These are phyloP conservation scores for Drosophila kuntzei DNA, from an alignment of 2,888 invertebrate genomes.

Conservation along the genomic window DNA sequence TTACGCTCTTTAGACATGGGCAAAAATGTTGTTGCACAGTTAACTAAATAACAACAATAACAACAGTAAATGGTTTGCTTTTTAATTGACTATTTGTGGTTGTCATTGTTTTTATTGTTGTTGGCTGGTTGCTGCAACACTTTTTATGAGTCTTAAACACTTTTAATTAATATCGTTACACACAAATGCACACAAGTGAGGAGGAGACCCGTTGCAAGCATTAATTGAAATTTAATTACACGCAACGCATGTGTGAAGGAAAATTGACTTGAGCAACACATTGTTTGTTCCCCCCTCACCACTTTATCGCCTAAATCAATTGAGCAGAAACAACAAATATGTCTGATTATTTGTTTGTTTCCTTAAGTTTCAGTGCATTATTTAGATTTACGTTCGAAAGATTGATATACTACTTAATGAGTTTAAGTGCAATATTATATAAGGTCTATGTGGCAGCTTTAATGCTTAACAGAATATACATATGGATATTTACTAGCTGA, in stretches of 20 bases:
- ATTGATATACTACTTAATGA: conserved; percentile 43
- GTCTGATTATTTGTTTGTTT: conserved; percentile 53
- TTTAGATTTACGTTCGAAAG: conserved; percentile 53
- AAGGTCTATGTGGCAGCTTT: not conserved
- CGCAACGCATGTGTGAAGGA: conserved; percentile 42
- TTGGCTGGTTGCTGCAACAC: conserved; percentile 26
- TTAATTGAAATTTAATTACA: conserved; percentile 78
- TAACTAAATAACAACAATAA: conserved; percentile 28
- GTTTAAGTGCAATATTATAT: conserved; percentile 4
- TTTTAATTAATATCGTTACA: conserved; percentile 73
- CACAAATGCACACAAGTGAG: conserved; percentile 35
- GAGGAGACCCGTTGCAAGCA: conserved; percentile 57
- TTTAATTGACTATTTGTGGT: conserved; percentile 67
- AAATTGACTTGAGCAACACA: conserved; percentile 37
- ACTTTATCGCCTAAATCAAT: conserved; percentile 16
- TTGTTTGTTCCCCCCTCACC: not conserved
- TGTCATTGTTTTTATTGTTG: conserved; percentile 31
- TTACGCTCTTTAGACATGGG: conserved; percentile 34
- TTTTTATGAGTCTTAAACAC: conserved; percentile 63
- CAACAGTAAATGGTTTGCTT: conserved; percentile 40
- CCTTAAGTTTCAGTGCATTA: conserved; percentile 42
- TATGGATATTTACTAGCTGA: not conserved
- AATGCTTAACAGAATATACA: not conserved
- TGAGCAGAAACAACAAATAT: conserved; percentile 52
- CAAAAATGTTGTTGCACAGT: conserved; percentile 33